These are phyloP conservation scores for Athalia cordata DNA, from an alignment of 2,888 invertebrate genomes.

Conservation along the genomic window DNA sequence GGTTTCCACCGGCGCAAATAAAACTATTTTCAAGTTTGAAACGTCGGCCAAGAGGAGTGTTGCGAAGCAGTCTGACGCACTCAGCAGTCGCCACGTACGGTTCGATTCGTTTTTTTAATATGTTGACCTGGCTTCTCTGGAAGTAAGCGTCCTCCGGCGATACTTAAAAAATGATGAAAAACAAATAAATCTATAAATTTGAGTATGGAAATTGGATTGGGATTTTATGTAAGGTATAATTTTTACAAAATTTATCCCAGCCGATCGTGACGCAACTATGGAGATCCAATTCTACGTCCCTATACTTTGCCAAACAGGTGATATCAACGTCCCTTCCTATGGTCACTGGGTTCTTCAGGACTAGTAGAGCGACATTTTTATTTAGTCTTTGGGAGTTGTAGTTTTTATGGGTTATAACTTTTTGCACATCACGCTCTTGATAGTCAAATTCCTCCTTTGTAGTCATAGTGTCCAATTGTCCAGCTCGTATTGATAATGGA, in stretches of 20 bases:
- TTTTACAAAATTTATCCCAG: constrained; percentile 81
- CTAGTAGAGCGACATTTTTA: constrained; percentile 85
- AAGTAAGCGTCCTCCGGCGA: constrained; percentile 72
- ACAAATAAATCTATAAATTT: neutral
- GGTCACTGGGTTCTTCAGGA: constrained; percentile 78
- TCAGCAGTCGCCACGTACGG: constrained; percentile 78
- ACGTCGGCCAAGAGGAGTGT: constrained; percentile 81
- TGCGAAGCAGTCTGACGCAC: constrained; percentile 80
- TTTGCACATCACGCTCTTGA: constrained; percentile 80
- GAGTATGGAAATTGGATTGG: neutral
- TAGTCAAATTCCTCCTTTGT: constrained; percentile 81
- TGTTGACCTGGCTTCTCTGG: constrained; percentile 72
- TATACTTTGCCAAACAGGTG: constrained; percentile 79
- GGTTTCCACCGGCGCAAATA: constrained; percentile 84
- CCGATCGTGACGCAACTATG: constrained; percentile 82
- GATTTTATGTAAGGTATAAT: no score
- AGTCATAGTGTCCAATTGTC: constrained; percentile 90
- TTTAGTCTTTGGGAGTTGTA: constrained; percentile 81
- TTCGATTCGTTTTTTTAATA: constrained; percentile 82
- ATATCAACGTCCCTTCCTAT: constrained; percentile 82
- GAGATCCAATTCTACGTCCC: constrained; percentile 72
- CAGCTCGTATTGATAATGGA: constrained; percentile 77
- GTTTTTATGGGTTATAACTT: constrained; percentile 78
- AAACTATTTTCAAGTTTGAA: constrained; percentile 83
- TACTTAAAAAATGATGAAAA: neutral